Evolutionary conservation across 1,140 invertebrate genomes (phyloP), one percentile per base, ranked within the genome.

Genomic region (Caenorhabditis inopinata): DNA sequence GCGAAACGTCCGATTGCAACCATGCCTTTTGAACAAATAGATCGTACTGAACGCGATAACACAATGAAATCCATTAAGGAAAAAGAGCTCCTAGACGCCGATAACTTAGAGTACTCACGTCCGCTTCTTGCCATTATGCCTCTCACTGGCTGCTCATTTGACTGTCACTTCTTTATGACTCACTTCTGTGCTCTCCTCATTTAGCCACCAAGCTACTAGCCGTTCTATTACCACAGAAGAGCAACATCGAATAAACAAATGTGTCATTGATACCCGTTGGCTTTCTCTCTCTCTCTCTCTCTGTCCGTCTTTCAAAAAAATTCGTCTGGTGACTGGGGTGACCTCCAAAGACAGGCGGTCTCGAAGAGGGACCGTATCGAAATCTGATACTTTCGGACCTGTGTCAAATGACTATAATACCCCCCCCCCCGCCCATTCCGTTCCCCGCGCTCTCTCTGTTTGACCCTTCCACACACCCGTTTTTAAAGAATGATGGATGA

Each of bases 401-500:
- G 58, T 35, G 58, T 68, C 58, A 35, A 68, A 68, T 68, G 32
- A 68, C 58, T 32, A 42, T 68, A 68, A 68, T 68, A 68, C 32
- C 49, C 49, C 6, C 14, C 38, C 38, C 14, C 38, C 14, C 14
- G 48, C 7, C 3, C n/a, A n/a, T n/a, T n/a, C n/a, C n/a, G n/a
- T n/a, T n/a, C n/a, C n/a, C n/a, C n/a, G n/a, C n/a, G n/a, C n/a
- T n/a, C n/a, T n/a, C n/a, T n/a, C n/a, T n/a, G n/a, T n/a, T n/a
- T n/a, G n/a, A n/a, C n/a, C n/a, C n/a, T n/a, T n/a, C n/a, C n/a
- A n/a, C n/a, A n/a, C n/a, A n/a, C n/a, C n/a, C n/a, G n/a, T n/a
- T n/a, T n/a, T n/a, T n/a, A n/a, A n/a, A n/a, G n/a, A n/a, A 49
- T 47, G 74, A 75, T 75, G 74, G 45, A 75, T 48, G 49, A 16